Base-by-base conservation (phyloP, 2,888 invertebrate genomes). In the Zelleria hepariella region DNA sequence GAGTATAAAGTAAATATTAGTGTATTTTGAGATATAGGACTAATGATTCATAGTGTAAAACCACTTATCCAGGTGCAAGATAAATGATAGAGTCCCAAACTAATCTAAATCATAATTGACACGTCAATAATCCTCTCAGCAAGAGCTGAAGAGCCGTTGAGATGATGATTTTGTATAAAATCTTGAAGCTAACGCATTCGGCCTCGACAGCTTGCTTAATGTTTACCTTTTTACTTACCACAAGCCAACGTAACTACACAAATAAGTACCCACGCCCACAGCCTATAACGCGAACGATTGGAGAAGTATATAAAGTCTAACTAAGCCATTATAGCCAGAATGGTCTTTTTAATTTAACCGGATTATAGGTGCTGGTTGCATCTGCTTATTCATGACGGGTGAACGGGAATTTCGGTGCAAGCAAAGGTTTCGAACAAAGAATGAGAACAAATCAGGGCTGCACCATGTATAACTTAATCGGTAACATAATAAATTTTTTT, bases 151-250 rank as follows among this genome's bases (percentile, higher is more conserved):
- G 32, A 42, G 15, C 15, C 15, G 15, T 42, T 15, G 15, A 42
- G 32, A 42, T 15, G 32, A 42, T 10, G 32, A 10, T 42, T 42
- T 42, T 42, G 32, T 42, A 42, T 42, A 15, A 42, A 42, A 42
- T 42, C 32, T 42, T 15, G 15, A 42, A 42, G 32, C 32, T 42
- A 42, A 52, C 24, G 55, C 20, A 26, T 55, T 21, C 66, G 77
- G 74, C 77, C 80, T 80, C 75, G 51, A 1, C 71, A 71, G 68
- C 70, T 80, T 77, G 75, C 75, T 73, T 74, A 82, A 84, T 85
- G 80, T 85, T 86, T 86, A 81, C 81, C 68, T 79, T 82, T 82
- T 79, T 80, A 81, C 81, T 84, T 82, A 82, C 74, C 77, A 74
- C 80, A 74, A n/a, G 58, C 49, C 58, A 42, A 26, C 26, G 72